A percentile compares a stretch with the other conserved stretches of the same genome.
phyloP scores from a whole-genome alignment of 2,888 invertebrate genomes.

The Caenorhabditis plicata region DNA sequence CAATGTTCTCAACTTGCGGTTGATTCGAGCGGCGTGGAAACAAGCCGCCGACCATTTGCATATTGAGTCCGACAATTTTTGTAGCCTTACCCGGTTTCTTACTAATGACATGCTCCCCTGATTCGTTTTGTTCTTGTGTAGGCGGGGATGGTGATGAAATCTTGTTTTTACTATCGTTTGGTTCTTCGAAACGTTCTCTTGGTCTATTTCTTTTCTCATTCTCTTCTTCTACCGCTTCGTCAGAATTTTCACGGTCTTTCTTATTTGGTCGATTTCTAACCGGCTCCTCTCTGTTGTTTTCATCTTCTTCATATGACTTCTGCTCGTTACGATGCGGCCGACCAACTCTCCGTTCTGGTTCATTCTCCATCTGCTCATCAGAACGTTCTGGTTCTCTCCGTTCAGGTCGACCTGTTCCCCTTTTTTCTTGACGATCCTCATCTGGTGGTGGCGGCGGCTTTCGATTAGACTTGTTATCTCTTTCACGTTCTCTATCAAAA shows the following conservation, averaged over 20 bases:
- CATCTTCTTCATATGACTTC: slow-evolving; percentile 9
- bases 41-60: slow-evolving; percentile 48
- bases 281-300: slow-evolving; percentile 4
- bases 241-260: background rate
- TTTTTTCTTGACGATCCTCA: background rate
- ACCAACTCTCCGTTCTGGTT: slow-evolving; percentile 5
- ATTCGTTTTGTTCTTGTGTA: slow-evolving; percentile 5
- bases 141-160: no score
- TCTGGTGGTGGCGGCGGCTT: slow-evolving; percentile 1
- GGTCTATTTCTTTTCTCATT: background rate
- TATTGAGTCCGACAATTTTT: slow-evolving; percentile 46
- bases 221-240: background rate
- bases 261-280: background rate
- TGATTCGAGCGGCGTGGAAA: slow-evolving; percentile 29
- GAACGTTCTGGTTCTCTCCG: slow-evolving; percentile 4
- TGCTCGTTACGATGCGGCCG: background rate
- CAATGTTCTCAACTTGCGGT: slow-evolving; percentile 16
- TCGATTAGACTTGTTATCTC: slow-evolving; percentile 5
- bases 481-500: slow-evolving; percentile 23
- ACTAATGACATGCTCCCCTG: background rate
- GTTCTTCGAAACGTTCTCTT: background rate
- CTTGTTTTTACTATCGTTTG: no score
- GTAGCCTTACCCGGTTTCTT: slow-evolving; percentile 25
- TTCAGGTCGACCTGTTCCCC: background rate
- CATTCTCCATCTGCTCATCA: slow-evolving; percentile 8